phyloP scores from a whole-genome alignment of 2,888 invertebrate species.

The Hirtodrosophila trivittata region DNA sequence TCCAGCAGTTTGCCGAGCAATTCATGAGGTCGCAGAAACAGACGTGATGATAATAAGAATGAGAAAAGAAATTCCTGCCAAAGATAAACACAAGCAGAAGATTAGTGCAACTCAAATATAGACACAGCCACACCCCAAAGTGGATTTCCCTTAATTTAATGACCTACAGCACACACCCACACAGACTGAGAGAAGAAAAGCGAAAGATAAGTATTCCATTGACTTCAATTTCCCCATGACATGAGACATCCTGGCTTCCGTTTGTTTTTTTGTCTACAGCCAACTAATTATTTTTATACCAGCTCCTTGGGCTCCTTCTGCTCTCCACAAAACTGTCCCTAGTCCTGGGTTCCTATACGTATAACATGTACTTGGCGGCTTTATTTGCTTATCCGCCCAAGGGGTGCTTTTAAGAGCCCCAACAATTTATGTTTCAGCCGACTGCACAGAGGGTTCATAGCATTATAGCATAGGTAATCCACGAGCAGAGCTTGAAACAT shows the following conservation, averaged over 20 bases:
- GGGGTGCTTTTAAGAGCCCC: too few species aligned
- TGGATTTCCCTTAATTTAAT: neutral
- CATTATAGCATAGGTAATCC: too few species aligned
- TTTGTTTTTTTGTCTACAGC: constrained; percentile 48
- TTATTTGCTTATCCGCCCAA: constrained; percentile 7
- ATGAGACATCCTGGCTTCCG: neutral
- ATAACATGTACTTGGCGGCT: constrained; percentile 1
- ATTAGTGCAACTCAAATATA: constrained; percentile 14
- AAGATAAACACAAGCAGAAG: constrained; percentile 32
- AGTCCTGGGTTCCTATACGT: constrained; percentile 4
- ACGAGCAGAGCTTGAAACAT: too few species aligned
- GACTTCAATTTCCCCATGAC: constrained; percentile 13
- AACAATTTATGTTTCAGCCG: too few species aligned
- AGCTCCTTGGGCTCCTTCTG: constrained; percentile 22
- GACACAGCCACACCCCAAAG: neutral
- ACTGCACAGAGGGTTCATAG: too few species aligned
- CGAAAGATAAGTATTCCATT: constrained; percentile 17
- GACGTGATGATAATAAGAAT: constrained; percentile 84
- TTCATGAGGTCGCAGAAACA: constrained; percentile 84
- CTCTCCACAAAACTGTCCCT: constrained; percentile 18
- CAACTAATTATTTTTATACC: constrained; percentile 75
- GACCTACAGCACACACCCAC: neutral
- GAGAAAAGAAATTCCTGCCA: constrained; percentile 83
- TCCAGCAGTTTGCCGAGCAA: constrained; percentile 83
- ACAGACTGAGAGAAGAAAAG: neutral